phyloP scores from a whole-genome alignment of 2,888 invertebrate species.

The Urechis unicinctus region DNA sequence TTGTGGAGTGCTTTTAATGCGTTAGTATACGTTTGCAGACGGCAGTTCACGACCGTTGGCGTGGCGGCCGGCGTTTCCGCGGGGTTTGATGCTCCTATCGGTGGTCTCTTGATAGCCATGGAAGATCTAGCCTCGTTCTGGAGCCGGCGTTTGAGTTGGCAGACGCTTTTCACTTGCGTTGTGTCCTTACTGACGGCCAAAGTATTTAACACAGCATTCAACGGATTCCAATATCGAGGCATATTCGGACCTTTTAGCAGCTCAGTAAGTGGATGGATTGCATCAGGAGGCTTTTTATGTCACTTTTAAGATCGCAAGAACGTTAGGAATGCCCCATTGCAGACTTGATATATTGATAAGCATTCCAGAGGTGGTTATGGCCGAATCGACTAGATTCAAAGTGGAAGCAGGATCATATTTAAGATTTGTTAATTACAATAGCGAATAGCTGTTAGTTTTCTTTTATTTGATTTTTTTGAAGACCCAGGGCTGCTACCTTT shows the following conservation, averaged over 20 bases:
- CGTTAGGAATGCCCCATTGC: no score
- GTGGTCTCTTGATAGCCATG: slow-evolving; percentile 5
- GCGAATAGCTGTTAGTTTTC: no score
- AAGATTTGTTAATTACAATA: no score
- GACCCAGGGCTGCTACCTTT: no score
- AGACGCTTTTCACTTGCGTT: not conserved
- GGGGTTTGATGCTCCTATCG: slow-evolving; percentile 40
- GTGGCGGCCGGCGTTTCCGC: slow-evolving; percentile 39
- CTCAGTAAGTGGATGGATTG: not conserved
- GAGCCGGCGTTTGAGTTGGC: not conserved
- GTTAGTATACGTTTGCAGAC: slow-evolving; percentile 12
- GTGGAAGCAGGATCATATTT: no score
- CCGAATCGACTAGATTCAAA: no score
- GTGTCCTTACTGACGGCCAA: not conserved
- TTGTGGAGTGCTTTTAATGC: no score
- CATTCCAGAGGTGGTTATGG: no score
- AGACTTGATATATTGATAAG: no score
- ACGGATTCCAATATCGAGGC: not conserved
- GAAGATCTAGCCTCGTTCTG: not conserved
- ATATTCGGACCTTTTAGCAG: not conserved
- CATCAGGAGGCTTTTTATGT: no score
- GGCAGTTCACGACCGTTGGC: slow-evolving; percentile 24
- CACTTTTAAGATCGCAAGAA: no score
- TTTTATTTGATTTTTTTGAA: no score
- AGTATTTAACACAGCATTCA: not conserved